Conservation (phyloP, 2,797 vertebrate genomes). For the Heterohyrax brucei region DNA sequence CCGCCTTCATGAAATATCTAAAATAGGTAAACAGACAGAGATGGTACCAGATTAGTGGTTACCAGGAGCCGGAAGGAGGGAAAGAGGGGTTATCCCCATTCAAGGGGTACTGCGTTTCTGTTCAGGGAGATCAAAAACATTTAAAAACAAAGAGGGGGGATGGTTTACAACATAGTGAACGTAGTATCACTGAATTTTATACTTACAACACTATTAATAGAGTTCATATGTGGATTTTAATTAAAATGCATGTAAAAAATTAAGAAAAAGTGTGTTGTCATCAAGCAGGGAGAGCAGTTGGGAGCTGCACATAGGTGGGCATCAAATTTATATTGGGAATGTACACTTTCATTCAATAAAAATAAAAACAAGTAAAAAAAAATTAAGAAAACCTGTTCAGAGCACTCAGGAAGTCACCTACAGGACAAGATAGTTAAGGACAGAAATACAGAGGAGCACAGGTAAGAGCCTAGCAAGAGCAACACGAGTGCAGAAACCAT, state of each 20-base stretch:
- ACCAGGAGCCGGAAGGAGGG: background rate
- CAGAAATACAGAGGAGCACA: background rate
- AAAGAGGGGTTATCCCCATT: background rate
- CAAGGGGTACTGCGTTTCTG: background rate
- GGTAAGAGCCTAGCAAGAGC: background rate
- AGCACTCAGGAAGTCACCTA: constrained; percentile 37
- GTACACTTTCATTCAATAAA: too few species aligned
- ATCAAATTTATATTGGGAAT: too few species aligned
- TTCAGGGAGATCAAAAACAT: background rate
- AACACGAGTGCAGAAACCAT: background rate
- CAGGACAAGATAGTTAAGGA: constrained; percentile 28
- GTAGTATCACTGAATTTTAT: background rate
- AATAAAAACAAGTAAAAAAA: too few species aligned
- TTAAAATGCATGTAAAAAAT: constrained; percentile 48
- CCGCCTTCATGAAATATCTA: background rate
- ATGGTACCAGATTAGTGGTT: background rate
- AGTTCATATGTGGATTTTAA: background rate
- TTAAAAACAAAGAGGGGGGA: background rate
- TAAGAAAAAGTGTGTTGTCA: background rate
- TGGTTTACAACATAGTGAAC: background rate
- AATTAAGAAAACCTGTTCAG: constrained; percentile 1
- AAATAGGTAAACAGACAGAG: background rate
- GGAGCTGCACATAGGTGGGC: too few species aligned
- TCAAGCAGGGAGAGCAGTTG: too few species aligned
- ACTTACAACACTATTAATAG: background rate